Evolutionary conservation across 2,888 invertebrate genomes (phyloP), one percentile per base, ranked within the genome.

Genomic region (Augochlorella aurata): DNA sequence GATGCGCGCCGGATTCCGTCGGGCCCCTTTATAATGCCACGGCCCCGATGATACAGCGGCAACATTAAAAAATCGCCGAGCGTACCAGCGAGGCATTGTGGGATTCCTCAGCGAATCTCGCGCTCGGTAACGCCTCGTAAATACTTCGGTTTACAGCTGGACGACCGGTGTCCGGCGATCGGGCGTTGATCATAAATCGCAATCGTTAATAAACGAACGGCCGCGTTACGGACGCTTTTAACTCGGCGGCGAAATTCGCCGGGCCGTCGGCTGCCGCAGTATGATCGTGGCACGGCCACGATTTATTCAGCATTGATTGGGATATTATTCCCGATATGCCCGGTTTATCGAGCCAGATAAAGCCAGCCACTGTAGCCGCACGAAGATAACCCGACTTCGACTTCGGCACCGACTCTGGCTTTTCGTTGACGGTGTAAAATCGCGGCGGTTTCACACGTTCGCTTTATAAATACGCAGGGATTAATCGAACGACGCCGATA

Each of bases 1-100:
- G 83, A 76, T 83, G 44, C 66, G 29, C 71, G 63, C 71, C 66
- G 70, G 79, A 83, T 85, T 83, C 85, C 87, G 81, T 83, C 63
- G 77, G 77, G 10, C 14, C 65, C 38, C 38, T 38, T 74, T 79
- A 81, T 38, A 38, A 38, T 38, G 38, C 38, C 38, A 81, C 66
- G 68, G 54, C 69, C 47, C 38, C 78, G 67, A 65, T 50, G 38
- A 50, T 67, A 69, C 54, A 9, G 77, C 63, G 77, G 38, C 38
- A 63, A 71, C 74, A 73, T 82, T 77, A 82, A 81, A 79, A 70
- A 79, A 81, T 79, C 67, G 47, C 74, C 18, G 77, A 21, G 68
- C 54, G 67, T 61, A 71, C 74, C 76, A 4, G 29, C 58, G 5
- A 38, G 68, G 82, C 82, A 82, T 82, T 82, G 75, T 52, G 21